A percentile compares a stretch with the other conserved stretches of the same genome.
Conservation (phyloP, 2,113 vertebrate species). For the Epinephelus cyanopodus region DNA sequence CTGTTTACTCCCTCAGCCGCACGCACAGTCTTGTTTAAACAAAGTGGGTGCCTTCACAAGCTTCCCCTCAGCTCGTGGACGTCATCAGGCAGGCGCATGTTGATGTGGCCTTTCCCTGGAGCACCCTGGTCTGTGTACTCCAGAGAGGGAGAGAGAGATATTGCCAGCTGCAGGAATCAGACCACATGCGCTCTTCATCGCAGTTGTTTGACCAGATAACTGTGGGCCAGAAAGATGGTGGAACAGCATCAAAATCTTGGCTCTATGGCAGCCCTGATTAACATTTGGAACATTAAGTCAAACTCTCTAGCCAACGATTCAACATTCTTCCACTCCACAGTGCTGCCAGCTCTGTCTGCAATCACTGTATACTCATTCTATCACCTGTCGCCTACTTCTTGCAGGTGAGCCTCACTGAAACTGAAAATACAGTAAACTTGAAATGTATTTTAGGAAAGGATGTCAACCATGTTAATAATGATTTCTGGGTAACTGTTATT, state of each 20-base stretch:
- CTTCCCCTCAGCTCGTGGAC: conserved; percentile 65
- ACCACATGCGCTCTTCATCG: conserved; percentile 31
- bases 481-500: neutral
- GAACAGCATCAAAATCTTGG: conserved; percentile 49
- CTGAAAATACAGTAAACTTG: neutral
- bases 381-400: conserved; percentile 53
- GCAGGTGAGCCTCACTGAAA: conserved; percentile 24
- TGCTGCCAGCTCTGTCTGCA: conserved; percentile 25
- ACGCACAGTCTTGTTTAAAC: conserved; percentile 79
- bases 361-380: conserved; percentile 17
- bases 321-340: conserved; percentile 38
- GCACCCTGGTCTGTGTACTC: conserved; percentile 53
- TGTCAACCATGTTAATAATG: neutral
- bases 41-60: conserved; percentile 77
- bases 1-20: conserved; percentile 80
- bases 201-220: conserved; percentile 68
- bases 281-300: conserved; percentile 40
- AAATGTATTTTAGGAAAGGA: neutral
- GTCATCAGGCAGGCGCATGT: conserved; percentile 70
- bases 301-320: conserved; percentile 47
- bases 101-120: conserved; percentile 69
- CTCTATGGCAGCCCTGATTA: conserved; percentile 34
- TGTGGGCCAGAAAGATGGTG: conserved; percentile 42
- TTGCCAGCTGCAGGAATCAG: conserved; percentile 61
- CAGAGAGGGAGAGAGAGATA: conserved; percentile 12